Evolutionary conservation across 2,888 invertebrate genomes (phyloP).

Genomic region (Ochropleura plecta): DNA sequence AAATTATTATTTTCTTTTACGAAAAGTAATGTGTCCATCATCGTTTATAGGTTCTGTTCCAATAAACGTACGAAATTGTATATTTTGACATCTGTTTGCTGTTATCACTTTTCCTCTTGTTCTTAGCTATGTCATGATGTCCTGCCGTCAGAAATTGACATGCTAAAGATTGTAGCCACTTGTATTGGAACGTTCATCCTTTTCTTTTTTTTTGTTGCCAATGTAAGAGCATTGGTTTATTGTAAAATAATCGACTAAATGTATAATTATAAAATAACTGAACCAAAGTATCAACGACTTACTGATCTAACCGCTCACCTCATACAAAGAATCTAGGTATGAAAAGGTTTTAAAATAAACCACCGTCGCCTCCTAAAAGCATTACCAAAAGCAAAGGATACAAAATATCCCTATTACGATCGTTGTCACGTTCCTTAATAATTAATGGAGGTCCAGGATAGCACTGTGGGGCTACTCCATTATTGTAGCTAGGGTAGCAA

Average conservation of each 20-base stretch:
- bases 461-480: constrained; percentile 50
- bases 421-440: constrained; percentile 63
- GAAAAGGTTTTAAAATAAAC: background rate
- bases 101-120: constrained; percentile 48
- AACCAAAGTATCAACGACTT: background rate
- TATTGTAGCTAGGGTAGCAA: constrained; percentile 62
- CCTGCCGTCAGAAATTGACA: constrained; percentile 53
- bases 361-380: constrained; percentile 62
- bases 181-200: constrained; percentile 1
- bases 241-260: constrained; percentile 10
- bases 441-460: constrained; percentile 70
- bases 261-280: background rate
- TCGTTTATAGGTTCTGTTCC: constrained; percentile 59
- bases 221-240: background rate
- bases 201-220: constrained; percentile 10
- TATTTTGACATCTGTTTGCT: constrained; percentile 28
- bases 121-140: constrained; percentile 1
- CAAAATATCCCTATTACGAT: constrained; percentile 68
- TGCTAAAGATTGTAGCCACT: constrained; percentile 18
- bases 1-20: constrained; percentile 64
- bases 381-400: constrained; percentile 74
- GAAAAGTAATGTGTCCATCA: constrained; percentile 67
- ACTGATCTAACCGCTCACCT: background rate
- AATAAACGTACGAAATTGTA: constrained; percentile 15
- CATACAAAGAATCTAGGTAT: background rate